phyloP scores from a whole-genome alignment of 2,113 vertebrate species.

The Dissostichus mawsoni region DNA sequence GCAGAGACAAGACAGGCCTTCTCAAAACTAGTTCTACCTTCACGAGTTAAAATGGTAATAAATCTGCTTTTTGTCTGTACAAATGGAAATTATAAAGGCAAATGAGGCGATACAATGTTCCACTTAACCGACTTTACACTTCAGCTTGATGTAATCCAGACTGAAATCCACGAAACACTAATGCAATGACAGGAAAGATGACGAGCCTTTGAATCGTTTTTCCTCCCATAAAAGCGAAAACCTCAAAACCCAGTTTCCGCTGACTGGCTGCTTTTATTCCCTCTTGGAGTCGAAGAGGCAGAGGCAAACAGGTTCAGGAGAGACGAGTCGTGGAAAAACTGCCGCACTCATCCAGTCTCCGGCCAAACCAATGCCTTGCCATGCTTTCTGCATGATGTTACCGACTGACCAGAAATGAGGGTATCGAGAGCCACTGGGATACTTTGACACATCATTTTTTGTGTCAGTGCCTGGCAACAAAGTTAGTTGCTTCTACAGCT shows the following conservation, averaged over 20 bases:
- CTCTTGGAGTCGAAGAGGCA: conserved; percentile 55
- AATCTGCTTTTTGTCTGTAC: conserved; percentile 10
- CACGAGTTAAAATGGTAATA: conserved; percentile 14
- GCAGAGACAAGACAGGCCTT: conserved; percentile 44
- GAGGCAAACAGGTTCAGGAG: conserved; percentile 51
- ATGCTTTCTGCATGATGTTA: conserved; percentile 67
- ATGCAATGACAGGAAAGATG: conserved; percentile 50
- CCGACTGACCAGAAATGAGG: conserved; percentile 63
- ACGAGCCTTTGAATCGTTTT: conserved; percentile 66
- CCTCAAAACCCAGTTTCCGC: conserved; percentile 76
- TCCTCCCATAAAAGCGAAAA: conserved; percentile 71
- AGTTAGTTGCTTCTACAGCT: conserved; percentile 64
- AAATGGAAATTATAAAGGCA: conserved; percentile 26
- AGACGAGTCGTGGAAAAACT: conserved; percentile 66
- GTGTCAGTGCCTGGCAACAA: conserved; percentile 47
- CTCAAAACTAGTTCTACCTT: conserved; percentile 18
- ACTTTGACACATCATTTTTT: conserved; percentile 52
- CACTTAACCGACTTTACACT: conserved; percentile 38
- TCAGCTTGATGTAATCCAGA: conserved; percentile 59
- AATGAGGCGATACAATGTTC: conserved; percentile 46
- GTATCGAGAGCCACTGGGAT: conserved; percentile 46
- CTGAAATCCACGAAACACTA: conserved; percentile 39
- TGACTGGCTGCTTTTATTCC: conserved; percentile 76
- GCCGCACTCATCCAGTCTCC: conserved; percentile 51
- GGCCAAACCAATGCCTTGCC: conserved; percentile 58